phyloP scores from a whole-genome alignment of 2,797 vertebrate genomes.

The Leuciscus waleckii region DNA sequence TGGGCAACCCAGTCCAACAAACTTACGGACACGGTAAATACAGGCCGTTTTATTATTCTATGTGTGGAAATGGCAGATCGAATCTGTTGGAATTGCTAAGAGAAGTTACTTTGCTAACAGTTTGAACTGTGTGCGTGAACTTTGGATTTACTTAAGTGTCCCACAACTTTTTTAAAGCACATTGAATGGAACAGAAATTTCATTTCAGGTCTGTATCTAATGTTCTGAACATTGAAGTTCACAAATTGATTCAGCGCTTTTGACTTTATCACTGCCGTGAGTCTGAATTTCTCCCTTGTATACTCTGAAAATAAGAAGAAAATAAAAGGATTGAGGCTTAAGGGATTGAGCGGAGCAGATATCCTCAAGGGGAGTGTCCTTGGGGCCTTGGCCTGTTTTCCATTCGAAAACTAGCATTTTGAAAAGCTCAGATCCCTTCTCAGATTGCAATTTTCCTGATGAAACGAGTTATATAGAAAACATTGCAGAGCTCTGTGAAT shows the following conservation, averaged over 20 bases:
- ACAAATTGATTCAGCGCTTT: conserved; percentile 24
- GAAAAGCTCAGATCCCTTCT: conserved; percentile 21
- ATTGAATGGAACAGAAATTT: neutral
- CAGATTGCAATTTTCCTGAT: conserved; percentile 9
- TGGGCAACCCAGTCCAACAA: conserved; percentile 89
- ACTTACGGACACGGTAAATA: conserved; percentile 90
- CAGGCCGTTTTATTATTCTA: conserved; percentile 1
- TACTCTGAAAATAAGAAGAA: conserved; percentile 23
- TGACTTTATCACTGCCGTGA: conserved; percentile 1
- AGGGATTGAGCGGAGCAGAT: conserved; percentile 30
- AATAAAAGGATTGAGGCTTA: conserved; percentile 31
- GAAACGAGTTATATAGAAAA: conserved; percentile 35
- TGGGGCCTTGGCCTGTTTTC: conserved; percentile 36
- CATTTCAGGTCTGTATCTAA: conserved; percentile 20
- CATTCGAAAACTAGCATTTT: conserved; percentile 16
- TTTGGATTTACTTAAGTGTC: conserved; percentile 5
- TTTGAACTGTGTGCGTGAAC: neutral
- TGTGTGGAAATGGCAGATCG: neutral
- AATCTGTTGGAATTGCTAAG: neutral
- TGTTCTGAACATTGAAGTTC: neutral
- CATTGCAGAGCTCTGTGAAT: neutral
- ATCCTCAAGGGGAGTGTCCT: conserved; percentile 28
- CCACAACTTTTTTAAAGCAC: conserved; percentile 8
- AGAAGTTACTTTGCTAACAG: neutral
- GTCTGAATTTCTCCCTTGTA: conserved; percentile 9